Percentiles rank a stretch among this genome's conserved stretches.
Evolutionary conservation across 2,113 vertebrate species (phyloP).

Genomic region (Myotis brandtii): DNA sequence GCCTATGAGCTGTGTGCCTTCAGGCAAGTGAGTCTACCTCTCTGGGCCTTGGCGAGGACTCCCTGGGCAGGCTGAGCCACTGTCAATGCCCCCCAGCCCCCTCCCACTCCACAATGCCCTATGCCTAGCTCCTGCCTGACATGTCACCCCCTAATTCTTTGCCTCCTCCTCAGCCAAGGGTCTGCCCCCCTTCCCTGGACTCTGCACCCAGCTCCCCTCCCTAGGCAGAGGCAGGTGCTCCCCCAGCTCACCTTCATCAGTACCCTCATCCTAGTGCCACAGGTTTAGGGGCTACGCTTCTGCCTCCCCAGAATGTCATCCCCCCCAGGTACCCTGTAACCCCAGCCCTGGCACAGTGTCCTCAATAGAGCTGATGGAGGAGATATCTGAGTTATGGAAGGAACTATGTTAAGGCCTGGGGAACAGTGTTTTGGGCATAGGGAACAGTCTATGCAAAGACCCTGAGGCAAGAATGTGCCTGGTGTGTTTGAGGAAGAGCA

Average conservation of each 20-base stretch:
- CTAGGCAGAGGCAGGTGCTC: not conserved
- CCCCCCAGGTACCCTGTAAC: rapidly evolving
- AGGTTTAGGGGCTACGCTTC: not conserved
- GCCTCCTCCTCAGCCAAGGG: not conserved
- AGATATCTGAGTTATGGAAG: not conserved
- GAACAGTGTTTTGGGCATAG: not conserved
- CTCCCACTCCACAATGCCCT: not conserved
- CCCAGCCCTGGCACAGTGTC: not conserved
- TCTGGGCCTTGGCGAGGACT: not conserved
- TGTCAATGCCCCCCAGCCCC: not conserved
- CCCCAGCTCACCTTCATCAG: not conserved
- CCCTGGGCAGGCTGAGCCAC: not conserved
- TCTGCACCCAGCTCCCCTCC: not conserved
- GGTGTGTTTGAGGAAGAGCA: not conserved
- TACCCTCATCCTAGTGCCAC: not conserved
- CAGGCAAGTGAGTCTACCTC: not conserved
- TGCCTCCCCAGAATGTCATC: not conserved
- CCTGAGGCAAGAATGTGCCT: not conserved
- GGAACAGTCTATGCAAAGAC: not conserved
- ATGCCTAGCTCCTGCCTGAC: not conserved
- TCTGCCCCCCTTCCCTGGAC: not conserved
- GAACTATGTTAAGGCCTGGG: not conserved
- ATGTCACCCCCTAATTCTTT: not conserved
- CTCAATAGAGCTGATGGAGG: not conserved
- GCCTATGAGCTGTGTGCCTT: not conserved